A percentile compares a stretch with the other conserved stretches of the same genome.
Evolutionary conservation across 2,888 invertebrate species (phyloP).

Genomic region (Iselma pallidipennis): DNA sequence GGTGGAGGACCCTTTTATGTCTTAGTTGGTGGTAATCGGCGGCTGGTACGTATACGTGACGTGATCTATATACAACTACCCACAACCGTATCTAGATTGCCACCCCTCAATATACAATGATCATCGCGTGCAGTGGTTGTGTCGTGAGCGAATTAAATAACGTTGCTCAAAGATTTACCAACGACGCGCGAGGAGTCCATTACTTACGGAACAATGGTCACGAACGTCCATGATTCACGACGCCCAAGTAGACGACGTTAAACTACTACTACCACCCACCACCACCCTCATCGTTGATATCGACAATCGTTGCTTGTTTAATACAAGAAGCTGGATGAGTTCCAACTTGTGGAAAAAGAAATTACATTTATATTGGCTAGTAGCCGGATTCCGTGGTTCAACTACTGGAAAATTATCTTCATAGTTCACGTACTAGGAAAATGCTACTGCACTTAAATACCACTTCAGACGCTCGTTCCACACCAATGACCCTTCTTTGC

Average conservation of each 20-base stretch:
- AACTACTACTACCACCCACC: conserved; percentile 20
- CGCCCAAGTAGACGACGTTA: conserved; percentile 29
- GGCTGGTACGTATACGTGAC: conserved; percentile 34
- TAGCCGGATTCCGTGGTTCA: conserved; percentile 7
- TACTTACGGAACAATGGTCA: conserved; percentile 50
- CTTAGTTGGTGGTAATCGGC: conserved; percentile 31
- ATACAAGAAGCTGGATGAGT: conserved; percentile 27
- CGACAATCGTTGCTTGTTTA: conserved; percentile 31
- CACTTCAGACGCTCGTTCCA: conserved; percentile 1
- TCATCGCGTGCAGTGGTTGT: conserved; percentile 43
- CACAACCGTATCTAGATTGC: conserved; percentile 37
- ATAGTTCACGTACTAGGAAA: conserved; percentile 6
- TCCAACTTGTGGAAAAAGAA: conserved; percentile 17
- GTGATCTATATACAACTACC: conserved; percentile 32
- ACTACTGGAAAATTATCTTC: conserved; percentile 18
- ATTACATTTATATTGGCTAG: conserved; percentile 21
- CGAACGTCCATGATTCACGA: conserved; percentile 49
- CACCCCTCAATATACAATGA: conserved; percentile 38
- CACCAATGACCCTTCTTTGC: not conserved
- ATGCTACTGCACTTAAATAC: conserved; percentile 1
- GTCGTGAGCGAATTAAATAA: conserved; percentile 50
- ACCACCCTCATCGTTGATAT: conserved; percentile 18
- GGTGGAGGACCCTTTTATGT: conserved; percentile 23
- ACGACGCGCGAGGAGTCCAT: conserved; percentile 47
- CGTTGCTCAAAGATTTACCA: conserved; percentile 48